Conservation (phyloP, 2,888 invertebrate species). For the Dilophus febrilis region DNA sequence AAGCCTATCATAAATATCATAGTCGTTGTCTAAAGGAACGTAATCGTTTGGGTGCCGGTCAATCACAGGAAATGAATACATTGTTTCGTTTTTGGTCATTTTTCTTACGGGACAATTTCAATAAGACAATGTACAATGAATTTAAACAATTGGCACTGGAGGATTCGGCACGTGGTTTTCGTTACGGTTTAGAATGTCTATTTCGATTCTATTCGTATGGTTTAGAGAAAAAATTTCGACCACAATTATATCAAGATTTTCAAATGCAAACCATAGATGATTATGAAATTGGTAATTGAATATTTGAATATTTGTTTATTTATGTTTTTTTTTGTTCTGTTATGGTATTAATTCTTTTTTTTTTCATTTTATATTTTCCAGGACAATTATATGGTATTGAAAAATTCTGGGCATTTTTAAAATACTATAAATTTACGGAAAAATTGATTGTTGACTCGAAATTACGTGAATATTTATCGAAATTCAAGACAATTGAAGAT, state of each 20-base stretch:
- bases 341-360: neutral
- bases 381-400: constrained; percentile 95
- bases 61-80: constrained; percentile 98
- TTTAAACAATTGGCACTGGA: constrained; percentile 81
- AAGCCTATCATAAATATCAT: constrained; percentile 92
- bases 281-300: constrained; percentile 56
- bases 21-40: constrained; percentile 81
- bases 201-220: constrained; percentile 98
- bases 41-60: constrained; percentile 80
- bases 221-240: constrained; percentile 86
- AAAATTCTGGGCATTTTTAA: constrained; percentile 98
- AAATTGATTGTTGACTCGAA: constrained; percentile 58
- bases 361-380: constrained; percentile 22
- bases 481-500: constrained; percentile 79
- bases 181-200: constrained; percentile 68
- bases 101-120: constrained; percentile 95
- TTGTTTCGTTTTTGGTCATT: constrained; percentile 99
- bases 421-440: constrained; percentile 76
- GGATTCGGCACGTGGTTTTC: constrained; percentile 79
- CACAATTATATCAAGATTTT: constrained; percentile 91
- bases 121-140: constrained; percentile 94
- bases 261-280: constrained; percentile 82
- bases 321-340: neutral
- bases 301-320: too few species aligned
- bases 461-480: constrained; percentile 51